Base-by-base conservation (phyloP, 2,113 vertebrate species). In the Macquaria ambigua region DNA sequence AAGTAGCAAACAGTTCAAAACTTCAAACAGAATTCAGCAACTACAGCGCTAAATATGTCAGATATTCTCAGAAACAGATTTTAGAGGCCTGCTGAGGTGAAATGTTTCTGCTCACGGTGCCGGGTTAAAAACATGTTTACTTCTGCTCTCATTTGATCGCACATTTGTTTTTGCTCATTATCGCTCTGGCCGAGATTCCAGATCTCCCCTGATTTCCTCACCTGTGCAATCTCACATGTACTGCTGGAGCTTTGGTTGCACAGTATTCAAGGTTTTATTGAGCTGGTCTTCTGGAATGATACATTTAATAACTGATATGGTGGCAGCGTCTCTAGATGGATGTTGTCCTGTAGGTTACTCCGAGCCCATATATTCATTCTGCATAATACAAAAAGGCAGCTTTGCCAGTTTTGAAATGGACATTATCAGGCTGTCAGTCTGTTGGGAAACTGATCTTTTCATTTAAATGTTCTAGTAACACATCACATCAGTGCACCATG, bases 161-260 rank as follows among this genome's bases (percentile, higher is more conserved):
- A 53, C 46, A 43, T 67, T n/a, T 66, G n/a, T 55, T 83, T 82
- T 56, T 67, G 20, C 53, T 83, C 55, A 76, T 86, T 66, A 64
- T 59, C 25, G 5, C 53, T 52, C 63, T 34, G 48, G 15, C 55
- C 66, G 28, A 75, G 59, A 82, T 18, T 31, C 16, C 23, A 64
- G 11, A 70, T 74, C 48, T 74, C 43, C 4, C 34, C 18, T 55
- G 41, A 46, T 68, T 73, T 81, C 21, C 28, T 68, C 43, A 69
- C 68, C 56, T 82, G 48, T 46, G 67, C 68, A 56, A 39, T 63
- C 20, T 53, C 79, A 56, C 48, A 16, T 34, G 6, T 50, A 16
- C 58, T 34, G 59, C 31, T 25, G 46, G 10, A 73, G 46, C 5
- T 58, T 59, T 39, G 25, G 28, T 75, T 70, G 59, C 72, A 71